Base-by-base conservation (phyloP, 2,113 vertebrate genomes). In the Halichoeres trimaculatus region DNA sequence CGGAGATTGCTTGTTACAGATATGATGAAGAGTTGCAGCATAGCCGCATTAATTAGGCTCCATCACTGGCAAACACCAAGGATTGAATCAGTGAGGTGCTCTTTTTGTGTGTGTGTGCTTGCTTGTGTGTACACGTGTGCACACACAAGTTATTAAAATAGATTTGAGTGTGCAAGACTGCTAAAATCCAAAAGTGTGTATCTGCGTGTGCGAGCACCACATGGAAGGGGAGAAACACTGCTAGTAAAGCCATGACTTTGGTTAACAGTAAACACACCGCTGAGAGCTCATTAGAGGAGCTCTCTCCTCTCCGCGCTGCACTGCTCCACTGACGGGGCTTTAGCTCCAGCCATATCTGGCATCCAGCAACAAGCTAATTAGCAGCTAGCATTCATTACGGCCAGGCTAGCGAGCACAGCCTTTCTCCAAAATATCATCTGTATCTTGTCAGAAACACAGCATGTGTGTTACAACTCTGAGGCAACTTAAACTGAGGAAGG, bases 211-310 rank as follows among this genome's bases (percentile, higher is more conserved):
- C 26, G 12, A 22, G 38, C 4, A 0, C 55, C 62, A 50, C 57
- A 23, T 70, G 70, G 40, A 66, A 47, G 36, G 66, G 50, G 23
- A 81, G 69, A 84, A 43, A 63, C 65, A 73, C 43, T 1, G 36
- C 76, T 73, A 88, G 77, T 75, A 75, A 70, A 89, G 79, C 85
- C 84, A 83, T 91, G 90, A 87, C 90, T 89, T 88, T 86, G 85
- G 89, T 86, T 87, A 85, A 85, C 90, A 91, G 85, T 91, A 91
- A 92, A 91, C 86, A 92, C 88, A 89, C 90, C 88, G 56, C 83
- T 85, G 91, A 92, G 90, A 88, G 84, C 90, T 91, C 89, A 92
- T 92, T 92, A 92, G 82, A 86, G 88, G 19, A 75, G 60, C 80
- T 81, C 80, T 77, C 65, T 73, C 68, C 56, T 80, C 83, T 83